Percentiles rank a stretch among this genome's conserved stretches.
Evolutionary conservation across 2,113 vertebrate species (phyloP).

Genomic region (Holacanthus passer): DNA sequence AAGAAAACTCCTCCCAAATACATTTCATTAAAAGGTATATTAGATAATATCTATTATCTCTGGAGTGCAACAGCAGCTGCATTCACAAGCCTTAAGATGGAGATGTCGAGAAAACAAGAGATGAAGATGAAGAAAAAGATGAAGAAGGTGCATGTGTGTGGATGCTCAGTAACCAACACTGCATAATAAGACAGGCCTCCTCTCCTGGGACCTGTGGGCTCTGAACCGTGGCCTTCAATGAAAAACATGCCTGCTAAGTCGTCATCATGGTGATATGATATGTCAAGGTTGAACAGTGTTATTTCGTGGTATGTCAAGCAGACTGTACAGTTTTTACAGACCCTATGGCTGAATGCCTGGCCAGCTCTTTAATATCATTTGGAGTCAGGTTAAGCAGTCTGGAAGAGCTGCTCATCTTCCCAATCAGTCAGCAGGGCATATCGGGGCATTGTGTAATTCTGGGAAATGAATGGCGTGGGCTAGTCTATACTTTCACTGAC

Average conservation of each 20-base stretch:
- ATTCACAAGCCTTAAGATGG: neutral
- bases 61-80: neutral
- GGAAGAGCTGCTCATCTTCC: conserved; percentile 61
- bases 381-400: conserved; percentile 65
- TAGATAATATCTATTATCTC: neutral
- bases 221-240: conserved; percentile 46
- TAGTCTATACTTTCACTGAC: conserved; percentile 58
- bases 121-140: neutral
- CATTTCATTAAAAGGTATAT: no score
- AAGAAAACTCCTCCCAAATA: no score
- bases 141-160: conserved; percentile 3
- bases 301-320: conserved; percentile 10
- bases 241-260: conserved; percentile 51
- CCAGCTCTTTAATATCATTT: conserved; percentile 70
- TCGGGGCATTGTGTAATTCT: conserved; percentile 48
- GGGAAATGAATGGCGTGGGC: conserved; percentile 53
- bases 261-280: conserved; percentile 53
- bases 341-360: conserved; percentile 58
- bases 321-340: conserved; percentile 49
- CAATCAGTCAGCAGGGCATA: conserved; percentile 50
- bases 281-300: conserved; percentile 69
- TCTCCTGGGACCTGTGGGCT: conserved; percentile 32
- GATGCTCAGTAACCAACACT: conserved; percentile 29
- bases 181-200: conserved; percentile 22
- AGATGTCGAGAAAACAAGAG: neutral